Percentiles rank a stretch among this genome's conserved stretches.
Evolutionary conservation across 2,797 vertebrate species (phyloP).

Genomic region (Lemur catta): DNA sequence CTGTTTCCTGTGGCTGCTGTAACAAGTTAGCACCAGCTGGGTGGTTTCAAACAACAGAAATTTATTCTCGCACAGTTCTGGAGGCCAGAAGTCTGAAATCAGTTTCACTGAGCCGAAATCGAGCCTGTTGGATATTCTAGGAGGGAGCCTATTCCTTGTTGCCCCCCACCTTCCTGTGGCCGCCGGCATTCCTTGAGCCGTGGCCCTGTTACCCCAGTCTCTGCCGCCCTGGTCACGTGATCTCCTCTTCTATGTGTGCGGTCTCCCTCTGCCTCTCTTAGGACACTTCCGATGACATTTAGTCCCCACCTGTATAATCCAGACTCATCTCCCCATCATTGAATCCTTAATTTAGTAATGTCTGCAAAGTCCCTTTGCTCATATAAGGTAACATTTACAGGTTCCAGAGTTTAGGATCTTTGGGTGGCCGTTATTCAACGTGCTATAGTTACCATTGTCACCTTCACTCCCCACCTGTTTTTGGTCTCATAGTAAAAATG

Average conservation of each 20-base stretch:
- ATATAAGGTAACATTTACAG: not conserved
- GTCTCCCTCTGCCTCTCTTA: not conserved
- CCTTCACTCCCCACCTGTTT: not conserved
- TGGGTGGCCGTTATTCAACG: not conserved
- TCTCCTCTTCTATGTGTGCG: not conserved
- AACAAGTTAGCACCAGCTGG: not conserved
- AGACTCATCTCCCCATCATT: not conserved
- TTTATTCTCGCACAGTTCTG: not conserved
- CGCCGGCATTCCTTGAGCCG: not conserved
- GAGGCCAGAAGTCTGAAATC: not conserved
- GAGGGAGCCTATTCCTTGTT: not conserved
- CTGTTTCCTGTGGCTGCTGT: not conserved
- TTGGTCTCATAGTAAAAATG: not conserved
- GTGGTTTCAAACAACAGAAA: not conserved
- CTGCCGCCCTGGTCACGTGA: not conserved
- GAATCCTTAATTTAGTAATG: not conserved
- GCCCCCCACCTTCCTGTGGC: not conserved
- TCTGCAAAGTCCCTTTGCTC: too few relatives aligned
- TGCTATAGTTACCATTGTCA: not conserved
- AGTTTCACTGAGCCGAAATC: not conserved
- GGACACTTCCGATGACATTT: not conserved
- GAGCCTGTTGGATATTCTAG: not conserved
- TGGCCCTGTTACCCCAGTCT: not conserved
- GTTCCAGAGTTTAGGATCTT: not conserved
- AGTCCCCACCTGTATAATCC: not conserved